Conservation (phyloP, 2,888 invertebrate species). For the Trichogramma dendrolimi region DNA sequence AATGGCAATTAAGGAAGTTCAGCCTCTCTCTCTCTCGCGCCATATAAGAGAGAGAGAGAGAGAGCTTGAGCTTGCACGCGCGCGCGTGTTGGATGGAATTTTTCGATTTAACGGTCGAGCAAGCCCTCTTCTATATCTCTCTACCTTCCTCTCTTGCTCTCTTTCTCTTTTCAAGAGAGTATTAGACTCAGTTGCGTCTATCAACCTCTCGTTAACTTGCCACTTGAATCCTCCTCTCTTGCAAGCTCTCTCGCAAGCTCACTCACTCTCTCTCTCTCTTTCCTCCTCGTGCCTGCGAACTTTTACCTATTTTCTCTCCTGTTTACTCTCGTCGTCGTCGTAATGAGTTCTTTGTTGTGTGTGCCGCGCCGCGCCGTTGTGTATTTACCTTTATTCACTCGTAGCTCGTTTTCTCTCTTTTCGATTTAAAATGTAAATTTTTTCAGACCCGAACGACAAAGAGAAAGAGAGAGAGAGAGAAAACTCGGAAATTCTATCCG, state of each 20-base stretch:
- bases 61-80: neutral
- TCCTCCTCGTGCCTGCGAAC: neutral
- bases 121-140: neutral
- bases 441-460: neutral
- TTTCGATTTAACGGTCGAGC: constrained; percentile 25
- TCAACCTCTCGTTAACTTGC: constrained; percentile 21
- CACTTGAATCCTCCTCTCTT: neutral
- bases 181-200: constrained; percentile 5
- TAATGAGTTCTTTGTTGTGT: too few species aligned
- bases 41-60: too few species aligned
- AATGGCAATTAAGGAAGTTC: constrained; percentile 8
- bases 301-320: neutral
- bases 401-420: too few species aligned
- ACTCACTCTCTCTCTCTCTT: neutral
- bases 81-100: neutral
- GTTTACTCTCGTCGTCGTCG: neutral
- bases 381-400: too few species aligned
- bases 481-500: neutral
- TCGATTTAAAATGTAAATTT: too few species aligned
- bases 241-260: neutral
- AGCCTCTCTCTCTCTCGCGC: too few species aligned
- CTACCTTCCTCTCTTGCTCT: neutral
- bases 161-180: neutral
- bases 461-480: neutral
- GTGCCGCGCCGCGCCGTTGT: too few species aligned